Base-by-base conservation (phyloP, 2,888 invertebrate species). In the Lottia gigantea region DNA sequence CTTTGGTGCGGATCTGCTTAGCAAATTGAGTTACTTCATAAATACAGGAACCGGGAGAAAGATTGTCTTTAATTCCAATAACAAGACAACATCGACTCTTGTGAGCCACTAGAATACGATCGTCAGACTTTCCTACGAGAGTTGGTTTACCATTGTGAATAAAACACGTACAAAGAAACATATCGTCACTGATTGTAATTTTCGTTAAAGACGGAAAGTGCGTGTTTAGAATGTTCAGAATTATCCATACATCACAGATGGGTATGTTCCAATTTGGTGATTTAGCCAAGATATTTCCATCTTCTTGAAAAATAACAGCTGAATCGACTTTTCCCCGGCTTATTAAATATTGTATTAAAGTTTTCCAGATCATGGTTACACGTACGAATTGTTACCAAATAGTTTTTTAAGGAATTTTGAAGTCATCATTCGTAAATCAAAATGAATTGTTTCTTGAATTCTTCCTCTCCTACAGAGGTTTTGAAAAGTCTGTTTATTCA, bases 31-130 rank as follows among this genome's bases (percentile, higher is more conserved):
- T 75, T 64, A 83, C 76, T 71, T 83, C 82, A 64, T 78, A 82
- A 14, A 82, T 72, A 46, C 81, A 80, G 11, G 83, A 83, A 0
- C 83, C 83, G 0, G 82, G 83, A 0, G 78, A 76, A 25, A 77
- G 75, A 11, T 78, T 71, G 46, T 77, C 70, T 0, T 80, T 74
- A 8, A 81, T 62, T 12, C 79, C 81, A 0, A 83, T 72, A 8
- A 80, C 73, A 3, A 80, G 68, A 61, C 76, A 78, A 1, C 75
- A 73, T 14, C 72, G 66, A 49, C 75, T 73, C 19, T 71, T 78
- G 63, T 77, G 75, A 15, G 74, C 74, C 45, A 79, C 78, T n/a
- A 82, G 62, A 19, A 83, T 71, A n/a, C 76, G 71, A 15, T 79
- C 75, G 0, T 77, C 81, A 4, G 79, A 71, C 31, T 74, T 76